These are phyloP conservation scores for Cyprinodon tularosa DNA, from an alignment of 2,113 vertebrate genomes.

Conservation along the genomic window DNA sequence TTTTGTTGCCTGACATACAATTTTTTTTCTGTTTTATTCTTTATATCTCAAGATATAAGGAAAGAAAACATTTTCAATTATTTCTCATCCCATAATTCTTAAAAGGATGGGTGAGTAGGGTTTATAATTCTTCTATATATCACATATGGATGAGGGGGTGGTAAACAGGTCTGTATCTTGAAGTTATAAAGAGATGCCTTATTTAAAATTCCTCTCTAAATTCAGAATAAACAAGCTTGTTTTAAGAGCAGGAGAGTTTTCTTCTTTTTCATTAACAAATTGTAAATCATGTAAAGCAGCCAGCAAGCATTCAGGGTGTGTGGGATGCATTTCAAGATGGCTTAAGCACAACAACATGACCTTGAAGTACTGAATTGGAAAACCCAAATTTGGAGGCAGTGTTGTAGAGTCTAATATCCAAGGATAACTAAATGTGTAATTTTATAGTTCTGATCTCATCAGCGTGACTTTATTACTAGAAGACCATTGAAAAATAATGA, in stretches of 20 bases:
- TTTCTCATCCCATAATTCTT: neutral
- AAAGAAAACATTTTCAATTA: no score
- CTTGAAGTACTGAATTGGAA: neutral
- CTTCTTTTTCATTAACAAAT: neutral
- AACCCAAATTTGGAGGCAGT: neutral
- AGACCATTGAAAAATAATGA: neutral
- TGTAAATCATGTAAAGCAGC: neutral
- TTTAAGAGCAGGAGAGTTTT: neutral
- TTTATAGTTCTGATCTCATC: neutral
- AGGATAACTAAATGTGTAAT: neutral
- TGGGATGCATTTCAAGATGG: neutral
- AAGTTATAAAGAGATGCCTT: no score
- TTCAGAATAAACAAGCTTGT: no score
- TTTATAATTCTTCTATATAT: neutral
- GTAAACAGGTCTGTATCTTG: neutral
- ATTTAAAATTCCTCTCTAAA: no score
- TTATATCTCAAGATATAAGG: no score
- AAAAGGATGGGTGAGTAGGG: neutral
- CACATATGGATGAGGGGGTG: neutral
- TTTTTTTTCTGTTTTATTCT: no score
- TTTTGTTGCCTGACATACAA: no score
- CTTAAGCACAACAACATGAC: neutral
- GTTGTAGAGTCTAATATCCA: neutral
- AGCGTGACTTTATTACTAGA: neutral
- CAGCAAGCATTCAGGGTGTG: neutral